Evolutionary conservation across 2,113 vertebrate genomes (phyloP), one percentile per base, ranked within the genome.

Genomic region (Lampris incognitus): DNA sequence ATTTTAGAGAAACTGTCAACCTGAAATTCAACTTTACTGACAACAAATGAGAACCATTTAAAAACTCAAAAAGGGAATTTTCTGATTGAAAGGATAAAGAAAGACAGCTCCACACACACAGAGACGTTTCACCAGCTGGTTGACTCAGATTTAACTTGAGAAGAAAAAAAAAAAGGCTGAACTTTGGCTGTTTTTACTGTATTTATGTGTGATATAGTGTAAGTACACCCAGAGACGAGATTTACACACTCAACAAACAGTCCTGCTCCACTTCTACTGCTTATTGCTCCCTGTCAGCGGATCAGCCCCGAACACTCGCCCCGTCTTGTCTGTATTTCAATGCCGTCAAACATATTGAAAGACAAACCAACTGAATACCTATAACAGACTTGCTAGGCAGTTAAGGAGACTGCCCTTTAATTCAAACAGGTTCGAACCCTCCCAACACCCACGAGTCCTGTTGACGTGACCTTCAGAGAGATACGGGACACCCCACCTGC

Each of bases 141-240:
- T 24, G 24, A 24, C 24, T 24, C 24, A 24, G 24, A 24, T 24
- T 24, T 24, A 24, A 24, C 24, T 24, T 24, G 24, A 24, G 24
- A n/a, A 48, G 9, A 1, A 70, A 6, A n/a, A 75, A 80, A 76
- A 8, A 68, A 72, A 74, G 48, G 56, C 38, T 82, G 8, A 61
- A 67, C 79, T 82, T 80, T 81, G 82, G 74, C 72, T 66, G 3
- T 64, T 44, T 44, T 39, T 13, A 13, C 5, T 13, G 8, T 54
- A 52, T 52, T 3, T 11, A 52, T 9, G n/a, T 5, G 51, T 54
- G 51, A 51, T 2, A 10, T 7, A 9, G 8, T 24, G 24, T 24
- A 24, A 24, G 24, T 24, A 24, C 24, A 24, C 24, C 24, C 24
- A 51, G 4, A 54, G 51, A 3, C 37, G 54, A 56, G 10, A 46